These are phyloP conservation scores for Falco concolor DNA, from an alignment of 2,797 vertebrate genomes.

Conservation along the genomic window DNA sequence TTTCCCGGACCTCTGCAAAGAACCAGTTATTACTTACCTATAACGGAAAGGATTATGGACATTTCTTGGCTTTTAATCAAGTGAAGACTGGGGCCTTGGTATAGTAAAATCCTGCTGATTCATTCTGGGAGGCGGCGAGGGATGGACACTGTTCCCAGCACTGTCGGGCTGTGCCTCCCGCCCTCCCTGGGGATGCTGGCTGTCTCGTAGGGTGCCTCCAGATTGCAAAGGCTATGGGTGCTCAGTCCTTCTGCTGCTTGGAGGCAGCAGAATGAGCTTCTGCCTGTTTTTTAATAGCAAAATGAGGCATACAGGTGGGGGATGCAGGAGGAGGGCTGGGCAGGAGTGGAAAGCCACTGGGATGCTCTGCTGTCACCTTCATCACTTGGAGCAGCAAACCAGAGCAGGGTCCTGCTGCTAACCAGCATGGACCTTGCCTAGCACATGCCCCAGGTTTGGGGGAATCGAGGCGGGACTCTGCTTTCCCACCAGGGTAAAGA, in stretches of 20 bases:
- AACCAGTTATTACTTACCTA: not conserved
- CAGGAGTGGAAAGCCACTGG: not conserved
- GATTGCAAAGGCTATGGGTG: not conserved
- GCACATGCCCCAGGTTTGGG: not conserved
- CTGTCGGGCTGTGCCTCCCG: rapidly evolving
- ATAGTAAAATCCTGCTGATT: not conserved
- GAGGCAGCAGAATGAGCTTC: not conserved
- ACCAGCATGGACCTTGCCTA: not conserved
- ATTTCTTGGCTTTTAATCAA: not conserved
- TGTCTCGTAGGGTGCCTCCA: not conserved
- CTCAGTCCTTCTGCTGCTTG: not conserved
- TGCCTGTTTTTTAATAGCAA: not conserved
- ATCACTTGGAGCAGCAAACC: not conserved
- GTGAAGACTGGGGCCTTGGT: not conserved
- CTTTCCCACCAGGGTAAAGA: rapidly evolving
- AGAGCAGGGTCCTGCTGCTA: not conserved
- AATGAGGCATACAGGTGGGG: rapidly evolving
- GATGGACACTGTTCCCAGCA: not conserved
- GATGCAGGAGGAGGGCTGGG: not conserved
- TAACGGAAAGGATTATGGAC: not conserved
- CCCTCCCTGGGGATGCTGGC: not conserved
- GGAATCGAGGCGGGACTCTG: rapidly evolving
- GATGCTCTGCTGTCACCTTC: not conserved
- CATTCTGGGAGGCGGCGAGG: not conserved
- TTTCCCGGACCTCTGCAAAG: not conserved